A percentile compares a stretch with the other conserved stretches of the same genome.
phyloP scores from a whole-genome alignment of 2,888 invertebrate genomes.

The Leptothorax acervorum region DNA sequence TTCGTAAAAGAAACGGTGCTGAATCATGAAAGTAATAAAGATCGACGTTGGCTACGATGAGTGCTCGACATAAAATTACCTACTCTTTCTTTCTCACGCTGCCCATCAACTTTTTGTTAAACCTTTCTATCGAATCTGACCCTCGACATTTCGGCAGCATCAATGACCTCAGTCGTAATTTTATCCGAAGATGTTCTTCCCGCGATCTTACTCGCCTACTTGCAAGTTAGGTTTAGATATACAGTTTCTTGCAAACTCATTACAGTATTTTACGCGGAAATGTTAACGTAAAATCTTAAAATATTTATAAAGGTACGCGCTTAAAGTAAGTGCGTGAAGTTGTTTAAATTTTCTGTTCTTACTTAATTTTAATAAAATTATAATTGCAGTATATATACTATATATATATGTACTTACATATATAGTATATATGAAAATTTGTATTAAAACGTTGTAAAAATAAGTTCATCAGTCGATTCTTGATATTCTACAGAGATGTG shows the following conservation, averaged over 20 bases:
- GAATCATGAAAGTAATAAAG: slow-evolving; percentile 57
- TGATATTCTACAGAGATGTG: neutral
- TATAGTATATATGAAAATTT: neutral
- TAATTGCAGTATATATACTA: neutral
- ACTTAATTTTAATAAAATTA: neutral
- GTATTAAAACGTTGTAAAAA: neutral
- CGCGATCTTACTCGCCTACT: neutral
- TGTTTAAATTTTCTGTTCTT: neutral
- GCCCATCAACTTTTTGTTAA: slow-evolving; percentile 36
- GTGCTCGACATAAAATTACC: slow-evolving; percentile 14
- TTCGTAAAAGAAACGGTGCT: slow-evolving; percentile 57
- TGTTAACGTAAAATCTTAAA: neutral
- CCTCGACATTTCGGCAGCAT: slow-evolving; percentile 36
- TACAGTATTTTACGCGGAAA: slow-evolving; percentile 1
- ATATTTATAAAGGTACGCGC: neutral
- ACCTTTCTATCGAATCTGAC: slow-evolving; percentile 1
- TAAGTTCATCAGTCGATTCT: neutral
- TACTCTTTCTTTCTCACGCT: neutral
- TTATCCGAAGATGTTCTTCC: neutral
- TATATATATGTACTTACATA: neutral
- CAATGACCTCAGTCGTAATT: slow-evolving; percentile 27
- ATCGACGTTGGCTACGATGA: slow-evolving; percentile 62
- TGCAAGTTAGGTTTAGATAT: neutral
- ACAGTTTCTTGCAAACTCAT: slow-evolving; percentile 1
- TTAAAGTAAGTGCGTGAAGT: neutral